These are phyloP conservation scores for Aepyceros melampus DNA, from an alignment of 2,113 vertebrate genomes.

Conservation along the genomic window DNA sequence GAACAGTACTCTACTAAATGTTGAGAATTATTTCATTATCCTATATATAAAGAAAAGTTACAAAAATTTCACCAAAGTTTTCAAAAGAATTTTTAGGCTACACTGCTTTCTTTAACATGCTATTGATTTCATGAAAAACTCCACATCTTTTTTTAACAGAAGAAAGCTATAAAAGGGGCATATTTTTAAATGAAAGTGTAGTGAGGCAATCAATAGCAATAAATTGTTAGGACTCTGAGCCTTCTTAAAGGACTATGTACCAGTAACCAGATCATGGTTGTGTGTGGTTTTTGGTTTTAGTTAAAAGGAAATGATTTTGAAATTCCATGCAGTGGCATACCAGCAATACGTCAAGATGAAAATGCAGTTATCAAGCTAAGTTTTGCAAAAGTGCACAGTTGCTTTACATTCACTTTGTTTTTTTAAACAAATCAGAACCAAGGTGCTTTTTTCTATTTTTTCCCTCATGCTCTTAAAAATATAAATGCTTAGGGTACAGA, in stretches of 20 bases:
- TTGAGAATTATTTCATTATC: not conserved
- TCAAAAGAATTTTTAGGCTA: not conserved
- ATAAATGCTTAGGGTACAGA: not conserved
- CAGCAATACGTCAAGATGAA: not conserved
- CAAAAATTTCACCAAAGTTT: not conserved
- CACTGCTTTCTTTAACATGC: not conserved
- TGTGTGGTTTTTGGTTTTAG: not conserved
- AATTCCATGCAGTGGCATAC: not conserved
- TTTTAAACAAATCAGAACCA: not conserved
- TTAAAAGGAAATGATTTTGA: not conserved
- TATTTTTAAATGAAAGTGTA: not conserved
- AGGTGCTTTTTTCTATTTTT: not conserved
- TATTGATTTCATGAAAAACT: not conserved
- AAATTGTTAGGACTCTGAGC: not conserved
- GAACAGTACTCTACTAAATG: not conserved
- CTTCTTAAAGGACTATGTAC: not conserved
- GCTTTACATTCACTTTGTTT: not conserved
- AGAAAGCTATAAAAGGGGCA: not conserved
- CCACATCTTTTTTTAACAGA: not conserved
- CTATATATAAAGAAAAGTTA: not conserved
- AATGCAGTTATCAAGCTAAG: not conserved
- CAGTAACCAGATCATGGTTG: not conserved
- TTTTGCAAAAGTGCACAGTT: not conserved
- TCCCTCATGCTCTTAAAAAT: not conserved
- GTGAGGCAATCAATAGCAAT: not conserved